Percentiles rank a stretch among this genome's conserved stretches.
Conservation (phyloP, 2,888 invertebrate genomes). For the Thymelicus sylvestris region DNA sequence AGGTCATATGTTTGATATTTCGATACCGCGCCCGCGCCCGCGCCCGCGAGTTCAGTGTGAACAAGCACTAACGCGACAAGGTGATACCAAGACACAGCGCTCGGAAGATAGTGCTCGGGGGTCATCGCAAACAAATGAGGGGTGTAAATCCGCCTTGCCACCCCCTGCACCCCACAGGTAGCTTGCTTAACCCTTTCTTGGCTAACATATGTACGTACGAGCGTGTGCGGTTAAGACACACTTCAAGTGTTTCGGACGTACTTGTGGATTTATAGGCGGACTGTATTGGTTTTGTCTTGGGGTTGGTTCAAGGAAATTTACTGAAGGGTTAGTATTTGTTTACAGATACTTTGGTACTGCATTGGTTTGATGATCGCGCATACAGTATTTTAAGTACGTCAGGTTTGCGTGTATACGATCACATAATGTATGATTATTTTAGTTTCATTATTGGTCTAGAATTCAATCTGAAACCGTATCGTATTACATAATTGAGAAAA, state of each 20-base stretch:
- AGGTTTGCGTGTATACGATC: no score
- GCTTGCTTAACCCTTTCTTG: constrained; percentile 81
- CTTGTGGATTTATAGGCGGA: constrained; percentile 74
- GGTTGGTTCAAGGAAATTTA: constrained; percentile 38
- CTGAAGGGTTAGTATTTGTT: constrained; percentile 31
- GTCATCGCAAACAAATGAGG: constrained; percentile 89
- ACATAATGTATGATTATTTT: no score
- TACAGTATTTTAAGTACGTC: no score
- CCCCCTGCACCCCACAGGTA: constrained; percentile 62
- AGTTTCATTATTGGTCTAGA: no score
- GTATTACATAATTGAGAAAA: no score
- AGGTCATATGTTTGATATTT: no score
- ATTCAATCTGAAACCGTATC: no score
- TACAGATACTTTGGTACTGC: constrained; percentile 8
- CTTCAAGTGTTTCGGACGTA: constrained; percentile 80
- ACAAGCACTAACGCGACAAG: constrained; percentile 65
- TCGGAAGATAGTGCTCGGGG: constrained; percentile 78
- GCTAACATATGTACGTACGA: constrained; percentile 72
- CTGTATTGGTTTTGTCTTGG: constrained; percentile 76
- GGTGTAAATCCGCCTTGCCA: constrained; percentile 84
- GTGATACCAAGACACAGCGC: constrained; percentile 68
- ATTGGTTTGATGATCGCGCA: neutral
- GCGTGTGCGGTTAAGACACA: constrained; percentile 75
- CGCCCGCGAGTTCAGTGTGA: no score
- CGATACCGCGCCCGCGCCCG: no score